phyloP scores from a whole-genome alignment of 1,140 invertebrate species.

The Listronotus bonariensis region DNA sequence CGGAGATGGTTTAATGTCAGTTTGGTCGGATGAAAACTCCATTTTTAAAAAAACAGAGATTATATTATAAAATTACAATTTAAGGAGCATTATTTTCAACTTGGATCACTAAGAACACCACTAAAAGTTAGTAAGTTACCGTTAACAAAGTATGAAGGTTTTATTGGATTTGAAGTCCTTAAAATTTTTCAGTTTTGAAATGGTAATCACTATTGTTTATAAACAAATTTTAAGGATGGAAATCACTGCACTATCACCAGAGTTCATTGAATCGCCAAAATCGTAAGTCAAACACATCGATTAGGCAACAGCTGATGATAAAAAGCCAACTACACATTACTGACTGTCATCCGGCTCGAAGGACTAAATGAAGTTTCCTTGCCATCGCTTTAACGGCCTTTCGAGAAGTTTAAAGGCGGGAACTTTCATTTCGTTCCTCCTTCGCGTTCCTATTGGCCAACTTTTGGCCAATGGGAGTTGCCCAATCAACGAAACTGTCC shows the following conservation, averaged over 20 bases:
- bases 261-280: conserved; percentile 8
- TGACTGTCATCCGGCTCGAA: conserved; percentile 7
- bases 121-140: too few relatives aligned
- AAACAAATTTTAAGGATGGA: background rate
- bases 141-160: too few relatives aligned
- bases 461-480: conserved; percentile 36
- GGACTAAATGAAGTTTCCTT: conserved; percentile 16
- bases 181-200: too few relatives aligned
- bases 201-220: background rate
- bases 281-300: background rate
- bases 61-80: too few relatives aligned
- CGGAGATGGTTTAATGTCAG: conserved; percentile 26
- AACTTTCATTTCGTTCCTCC: conserved; percentile 25
- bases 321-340: conserved; percentile 9
- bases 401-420: conserved; percentile 20
- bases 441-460: conserved; percentile 36
- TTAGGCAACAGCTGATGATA: conserved; percentile 5
- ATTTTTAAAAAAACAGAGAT: conserved; percentile 15
- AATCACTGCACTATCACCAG: conserved; percentile 2
- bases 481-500: conserved; percentile 41
- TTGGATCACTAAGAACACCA: background rate
- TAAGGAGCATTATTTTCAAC: too few relatives aligned
- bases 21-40: conserved; percentile 39
- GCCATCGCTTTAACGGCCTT: conserved; percentile 21
- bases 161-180: too few relatives aligned